Base-by-base conservation (phyloP, 2,888 invertebrate species). In the Pyrrhia umbra region DNA sequence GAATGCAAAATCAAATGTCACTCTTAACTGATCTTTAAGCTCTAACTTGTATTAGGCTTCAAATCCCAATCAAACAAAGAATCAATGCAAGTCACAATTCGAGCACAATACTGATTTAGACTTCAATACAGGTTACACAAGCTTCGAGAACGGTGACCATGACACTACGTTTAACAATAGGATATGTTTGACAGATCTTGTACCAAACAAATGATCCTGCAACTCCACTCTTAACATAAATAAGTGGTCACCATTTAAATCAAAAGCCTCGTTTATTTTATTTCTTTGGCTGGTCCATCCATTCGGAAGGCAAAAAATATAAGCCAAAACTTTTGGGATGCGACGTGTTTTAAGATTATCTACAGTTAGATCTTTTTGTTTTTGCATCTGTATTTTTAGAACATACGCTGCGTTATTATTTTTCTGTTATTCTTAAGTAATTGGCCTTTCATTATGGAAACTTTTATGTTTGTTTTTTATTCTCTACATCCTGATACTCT, bases 121-220 rank as follows among this genome's bases (percentile, higher is more conserved):
- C 16, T 39, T 21, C 25, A 39, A 30, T 58, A 56, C 52, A 43
- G 18, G 51, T 67, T 50, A 15, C 52, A 45, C 55, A 59, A 74
- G 58, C 27, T 30, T 27, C 20, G 8, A 73, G 74, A 68, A 70
- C 67, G 70, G 45, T 30, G 56, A 52, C 40, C 40, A 40, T 39
- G 39, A 39, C 21, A 49, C 34, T n/a, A 45, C 20, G 25, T 15
- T 27, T 8, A n/a, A 68, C 62, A 58, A 58, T 68, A 62, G 20
- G n/a, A 51, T 67, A 18, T 49, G 18, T 46, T 74, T 43, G 61
- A 62, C 54, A 47, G 45, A 27, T 47, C 58, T 50, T 40, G 23
- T 23, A n/a, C 40, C 20, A 47, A 18, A 58, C 46, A 57, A 65
- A 56, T 43, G 21, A 40, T 46, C 18, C 18, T 46, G 50, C 54